phyloP scores from a whole-genome alignment of 2,888 invertebrate species.

The Pollenia labialis region DNA sequence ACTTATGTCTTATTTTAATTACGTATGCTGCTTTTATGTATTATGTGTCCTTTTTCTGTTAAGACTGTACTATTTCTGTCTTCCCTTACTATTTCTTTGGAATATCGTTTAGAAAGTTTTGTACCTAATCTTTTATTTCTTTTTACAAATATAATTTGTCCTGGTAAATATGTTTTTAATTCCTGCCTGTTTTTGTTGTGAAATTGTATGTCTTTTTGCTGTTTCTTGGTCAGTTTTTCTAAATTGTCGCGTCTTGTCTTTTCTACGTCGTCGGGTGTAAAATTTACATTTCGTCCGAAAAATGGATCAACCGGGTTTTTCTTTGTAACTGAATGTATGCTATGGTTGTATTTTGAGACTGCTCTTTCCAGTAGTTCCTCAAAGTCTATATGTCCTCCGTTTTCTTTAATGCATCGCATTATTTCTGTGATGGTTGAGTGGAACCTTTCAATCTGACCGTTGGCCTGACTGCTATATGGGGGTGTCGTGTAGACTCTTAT shows the following conservation, averaged over 20 bases:
- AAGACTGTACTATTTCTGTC: slow-evolving; percentile 53
- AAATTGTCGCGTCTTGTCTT: too few relatives aligned
- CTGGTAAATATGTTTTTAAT: too few relatives aligned
- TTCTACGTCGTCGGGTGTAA: too few relatives aligned
- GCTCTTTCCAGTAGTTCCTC: slow-evolving; percentile 3
- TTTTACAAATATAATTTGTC: too few relatives aligned
- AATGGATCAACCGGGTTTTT: background rate
- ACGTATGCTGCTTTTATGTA: slow-evolving; percentile 66
- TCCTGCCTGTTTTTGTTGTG: too few relatives aligned
- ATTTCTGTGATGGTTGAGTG: background rate
- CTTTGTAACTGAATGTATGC: background rate
- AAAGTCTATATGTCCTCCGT: background rate
- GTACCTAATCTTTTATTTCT: too few relatives aligned
- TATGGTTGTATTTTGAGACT: background rate
- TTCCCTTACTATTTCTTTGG: background rate
- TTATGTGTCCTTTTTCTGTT: slow-evolving; percentile 28
- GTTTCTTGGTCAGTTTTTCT: too few relatives aligned
- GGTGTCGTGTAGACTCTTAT: background rate
- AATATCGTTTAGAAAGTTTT: too few relatives aligned
- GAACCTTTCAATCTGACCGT: background rate
- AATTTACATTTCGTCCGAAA: background rate
- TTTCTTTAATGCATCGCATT: background rate
- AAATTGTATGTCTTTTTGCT: too few relatives aligned
- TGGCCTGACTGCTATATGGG: background rate
- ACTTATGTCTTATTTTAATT: slow-evolving; percentile 36